phyloP scores from a whole-genome alignment of 2,113 vertebrate species.

The Neogale vison region DNA sequence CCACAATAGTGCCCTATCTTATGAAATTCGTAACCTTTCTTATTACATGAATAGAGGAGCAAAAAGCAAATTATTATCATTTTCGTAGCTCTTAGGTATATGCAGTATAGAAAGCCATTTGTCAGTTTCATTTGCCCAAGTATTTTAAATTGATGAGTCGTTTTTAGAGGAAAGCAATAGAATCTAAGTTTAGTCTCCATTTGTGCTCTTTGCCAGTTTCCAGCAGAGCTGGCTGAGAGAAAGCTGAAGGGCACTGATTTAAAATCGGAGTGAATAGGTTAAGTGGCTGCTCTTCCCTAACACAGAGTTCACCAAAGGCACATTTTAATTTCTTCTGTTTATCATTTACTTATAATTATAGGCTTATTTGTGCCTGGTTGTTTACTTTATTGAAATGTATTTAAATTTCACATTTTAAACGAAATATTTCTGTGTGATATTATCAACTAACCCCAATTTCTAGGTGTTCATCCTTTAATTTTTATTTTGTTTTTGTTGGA shows the following conservation, averaged over 20 bases:
- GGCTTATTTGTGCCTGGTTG: not conserved
- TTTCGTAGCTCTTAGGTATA: constrained; percentile 11
- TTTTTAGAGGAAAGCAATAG: constrained; percentile 3
- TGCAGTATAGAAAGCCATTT: not conserved
- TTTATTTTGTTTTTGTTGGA: not conserved
- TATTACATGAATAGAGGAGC: constrained; percentile 18
- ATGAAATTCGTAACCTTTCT: constrained; percentile 48
- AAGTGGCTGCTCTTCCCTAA: not conserved
- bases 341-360: not conserved
- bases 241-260: not conserved
- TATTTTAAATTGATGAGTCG: constrained; percentile 52
- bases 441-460: not conserved
- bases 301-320: not conserved
- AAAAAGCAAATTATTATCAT: not conserved
- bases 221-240: not conserved
- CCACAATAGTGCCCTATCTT: constrained; percentile 29
- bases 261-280: constrained; percentile 41
- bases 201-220: constrained; percentile 32
- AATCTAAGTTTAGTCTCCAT: not conserved
- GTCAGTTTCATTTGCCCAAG: constrained; percentile 55
- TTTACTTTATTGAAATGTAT: constrained; percentile 36
- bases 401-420: constrained; percentile 24
- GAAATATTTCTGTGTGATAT: not conserved
- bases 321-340: constrained; percentile 35
- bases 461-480: not conserved